Base-by-base conservation (phyloP, 2,888 invertebrate genomes). In the Brachyopa scutellaris region DNA sequence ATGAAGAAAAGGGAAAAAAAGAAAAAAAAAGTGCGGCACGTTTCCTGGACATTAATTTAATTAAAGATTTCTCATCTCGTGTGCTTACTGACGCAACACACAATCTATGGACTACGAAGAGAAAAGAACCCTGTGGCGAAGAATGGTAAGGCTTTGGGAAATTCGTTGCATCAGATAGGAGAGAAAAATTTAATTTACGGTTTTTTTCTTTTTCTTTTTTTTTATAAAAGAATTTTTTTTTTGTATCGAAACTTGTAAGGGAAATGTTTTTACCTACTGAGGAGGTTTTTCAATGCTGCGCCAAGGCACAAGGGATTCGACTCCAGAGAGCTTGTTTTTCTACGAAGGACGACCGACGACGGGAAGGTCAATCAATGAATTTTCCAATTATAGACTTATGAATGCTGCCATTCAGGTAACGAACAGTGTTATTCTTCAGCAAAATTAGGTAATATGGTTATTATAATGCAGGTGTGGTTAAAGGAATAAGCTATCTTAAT, bases 11-110 rank as follows among this genome's bases (percentile, higher is more conserved):
- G 1, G 26, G 6, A 26, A 26, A 26, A 6, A 26, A 26, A 26
- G n/a, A 40, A 59, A 7, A 13, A 29, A 21, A 55, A 26, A 69
- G 69, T 45, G 57, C 38, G 26, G 40, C 74, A 80, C 62, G 67
- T 74, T 80, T 69, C 4, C 21, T 13, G 64, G 62, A 69, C 79
- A 61, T 69, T 74, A 80, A 80, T 80, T 80, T 74, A 80, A 80
- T 80, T 74, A 80, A 74, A 64, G 31, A 62, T 55, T 57, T 57
- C 61, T 36, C 59, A n/a, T n/a, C 66, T 66, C 19, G 57, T 53
- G 38, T 67, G 66, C 78, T 66, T 51, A 55, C 72, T 64, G 55
- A 72, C 64, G 57, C 64, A 72, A 51, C 40, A 42, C 42, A 23
- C 36, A 59, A 61, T 59, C 11, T 42, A 61, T 4, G 31, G 7